Percentiles rank a stretch among this genome's conserved stretches.
Evolutionary conservation across 2,113 vertebrate genomes (phyloP).

Genomic region (Ammodytes dubius): DNA sequence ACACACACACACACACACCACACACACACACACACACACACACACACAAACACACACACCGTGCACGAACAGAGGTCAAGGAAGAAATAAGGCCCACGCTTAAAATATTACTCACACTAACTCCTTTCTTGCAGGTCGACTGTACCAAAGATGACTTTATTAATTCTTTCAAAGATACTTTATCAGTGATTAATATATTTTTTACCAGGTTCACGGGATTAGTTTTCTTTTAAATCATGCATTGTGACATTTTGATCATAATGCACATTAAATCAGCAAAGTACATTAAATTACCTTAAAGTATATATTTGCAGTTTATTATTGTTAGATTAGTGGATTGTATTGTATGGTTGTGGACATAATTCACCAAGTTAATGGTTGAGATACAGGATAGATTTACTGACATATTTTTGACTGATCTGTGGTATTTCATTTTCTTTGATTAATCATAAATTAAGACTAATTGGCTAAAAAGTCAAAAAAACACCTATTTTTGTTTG

Average conservation of each 20-base stretch:
- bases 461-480: too few species aligned
- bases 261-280: background rate
- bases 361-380: background rate
- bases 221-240: background rate
- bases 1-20: slow-evolving; percentile 10
- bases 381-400: background rate
- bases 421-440: background rate
- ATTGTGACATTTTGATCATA: background rate
- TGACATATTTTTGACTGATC: background rate
- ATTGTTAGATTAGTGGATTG: background rate
- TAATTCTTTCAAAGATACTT: background rate
- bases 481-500: background rate
- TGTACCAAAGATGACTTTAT: background rate
- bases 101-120: background rate
- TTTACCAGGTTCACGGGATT: background rate
- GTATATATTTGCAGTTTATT: background rate
- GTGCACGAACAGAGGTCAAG: slow-evolving; percentile 37
- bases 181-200: background rate
- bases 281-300: background rate
- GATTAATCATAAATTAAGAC: background rate
- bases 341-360: background rate
- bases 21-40: slow-evolving; percentile 5
- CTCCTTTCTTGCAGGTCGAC: background rate
- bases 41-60: background rate
- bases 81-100: slow-evolving; percentile 7